These are phyloP conservation scores for Flabesymbios commensalis DNA, from an alignment of 2,888 invertebrate genomes.

Conservation along the genomic window DNA sequence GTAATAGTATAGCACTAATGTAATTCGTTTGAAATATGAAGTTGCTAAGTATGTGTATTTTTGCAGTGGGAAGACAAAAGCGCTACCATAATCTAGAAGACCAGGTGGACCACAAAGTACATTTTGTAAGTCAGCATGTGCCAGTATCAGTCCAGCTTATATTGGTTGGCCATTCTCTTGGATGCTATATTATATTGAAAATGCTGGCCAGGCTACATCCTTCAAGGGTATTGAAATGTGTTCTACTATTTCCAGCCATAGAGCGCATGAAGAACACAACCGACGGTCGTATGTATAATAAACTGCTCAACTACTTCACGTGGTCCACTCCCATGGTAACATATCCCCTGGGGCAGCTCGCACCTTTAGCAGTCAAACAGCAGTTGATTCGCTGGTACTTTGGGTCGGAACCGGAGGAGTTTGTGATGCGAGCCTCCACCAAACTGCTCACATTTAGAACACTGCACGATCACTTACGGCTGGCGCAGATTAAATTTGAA, in stretches of 20 bases:
- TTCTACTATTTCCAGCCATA: constrained; percentile 82
- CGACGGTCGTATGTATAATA: constrained; percentile 75
- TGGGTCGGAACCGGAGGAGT: constrained; percentile 43
- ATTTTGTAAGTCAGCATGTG: constrained; percentile 75
- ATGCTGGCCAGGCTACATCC: constrained; percentile 66
- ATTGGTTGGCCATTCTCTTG: constrained; percentile 89
- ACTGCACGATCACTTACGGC: constrained; percentile 42
- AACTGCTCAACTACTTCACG: constrained; percentile 65
- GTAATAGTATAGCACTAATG: no score
- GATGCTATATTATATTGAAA: constrained; percentile 80
- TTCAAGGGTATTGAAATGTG: constrained; percentile 63
- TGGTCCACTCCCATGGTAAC: constrained; percentile 51
- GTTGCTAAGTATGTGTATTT: no score
- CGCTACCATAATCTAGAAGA: constrained; percentile 69
- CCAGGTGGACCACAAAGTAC: constrained; percentile 79
- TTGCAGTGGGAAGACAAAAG: constrained; percentile 33
- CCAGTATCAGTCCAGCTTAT: constrained; percentile 73
- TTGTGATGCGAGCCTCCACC: constrained; percentile 49
- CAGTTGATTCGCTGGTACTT: constrained; percentile 52
- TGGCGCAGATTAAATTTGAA: constrained; percentile 72
- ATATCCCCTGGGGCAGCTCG: constrained; percentile 47
- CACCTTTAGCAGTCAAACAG: constrained; percentile 36
- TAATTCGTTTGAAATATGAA: no score
- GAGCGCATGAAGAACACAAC: constrained; percentile 78
- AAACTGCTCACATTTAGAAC: constrained; percentile 50